Evolutionary conservation across 2,797 vertebrate species (phyloP), one percentile per base, ranked within the genome.

Genomic region (Buceros bicornis): DNA sequence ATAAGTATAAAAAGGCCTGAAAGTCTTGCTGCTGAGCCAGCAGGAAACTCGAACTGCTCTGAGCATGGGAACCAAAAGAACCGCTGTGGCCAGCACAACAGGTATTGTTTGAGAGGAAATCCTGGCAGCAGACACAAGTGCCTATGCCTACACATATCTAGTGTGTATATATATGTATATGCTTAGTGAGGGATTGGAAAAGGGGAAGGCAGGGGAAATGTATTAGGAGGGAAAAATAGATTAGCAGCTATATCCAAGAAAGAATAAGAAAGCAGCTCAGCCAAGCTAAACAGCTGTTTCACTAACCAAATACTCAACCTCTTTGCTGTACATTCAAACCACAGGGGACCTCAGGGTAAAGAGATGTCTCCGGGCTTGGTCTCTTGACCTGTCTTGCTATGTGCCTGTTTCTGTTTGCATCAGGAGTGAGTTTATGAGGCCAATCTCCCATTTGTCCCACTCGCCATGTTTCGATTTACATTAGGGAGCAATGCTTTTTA

Each of bases 61-160:
- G 84, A 93, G 95, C 88, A 93, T 90, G 89, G 90, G 95, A 93
- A 95, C 84, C 66, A 47, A 79, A 80, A 66, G 77, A 91, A 82
- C 60, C 2, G 16, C 89, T 87, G 73, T 37, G 89, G 78, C 91
- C 79, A 72, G 86, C 90, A 81, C 71, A 77, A 91, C 94, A 95
- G 94, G 81, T 91, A 93, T 93, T 94, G 89, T 95, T 92, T 90
- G 87, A 69, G 76, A 96, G 96, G 96, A 96, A 93, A 92, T 97
- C 96, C 96, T 90, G 0, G 87, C 90, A 92, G 94, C 94, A 93
- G 93, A 88, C 82, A 65, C 7, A 6, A 64, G 87, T 84, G 92
- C 93, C 78, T 90, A 90, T 5, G 2, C 82, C 54, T 71, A 74
- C 71, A 87, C 56, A 78, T 16, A 60, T 24, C 54, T 6, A 9